Evolutionary conservation across 2,797 vertebrate genomes (phyloP), one percentile per base, ranked within the genome.

Genomic region (Bucorvus abyssinicus): DNA sequence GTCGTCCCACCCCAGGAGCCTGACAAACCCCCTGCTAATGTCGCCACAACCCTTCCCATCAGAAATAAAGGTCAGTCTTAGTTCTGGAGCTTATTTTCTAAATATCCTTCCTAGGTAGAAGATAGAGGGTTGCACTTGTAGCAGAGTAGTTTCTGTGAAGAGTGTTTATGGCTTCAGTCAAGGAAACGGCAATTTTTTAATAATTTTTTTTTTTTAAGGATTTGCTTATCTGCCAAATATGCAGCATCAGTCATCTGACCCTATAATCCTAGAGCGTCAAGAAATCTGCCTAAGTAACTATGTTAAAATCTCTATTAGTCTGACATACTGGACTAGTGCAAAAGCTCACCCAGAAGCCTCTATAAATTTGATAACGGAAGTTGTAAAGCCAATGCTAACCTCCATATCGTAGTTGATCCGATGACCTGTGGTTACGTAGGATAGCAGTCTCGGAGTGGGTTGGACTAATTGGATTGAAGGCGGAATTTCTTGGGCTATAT

Each of bases 1-100:
- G 98, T 98, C 83, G 98, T 98, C 85, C 98, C 98, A 94, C 98
- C 98, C 85, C 98, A 98, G 97, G 98, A 98, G 94, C 98, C 98
- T 91, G 98, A 98, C 97, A 98, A 98, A 96, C 98, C 98, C 95
- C 98, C 98, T 96, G 98, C 98, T 87, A 98, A 97, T 91, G 98
- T 98, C 94, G 97, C 97, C 83, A 97, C 98, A 80, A 98, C 97
- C 92, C 98, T 98, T 97, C 98, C 98, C 93, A 97, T 98, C 96
- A 98, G 98, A 98, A 98, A 97, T 96, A 98, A 98, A 98, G 98
- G 98, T 98, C 96, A 98, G 98, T 98, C 94, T 30, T 90, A 90
- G 63, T 93, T 96, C 81, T 82, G 86, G 49, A 96, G 91, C 91
- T 94, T 84, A 20, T 74, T 93, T 95, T 67, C 78, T 97, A 87